Conservation (phyloP, 2,113 vertebrate genomes). For the Albula goreensis region DNA sequence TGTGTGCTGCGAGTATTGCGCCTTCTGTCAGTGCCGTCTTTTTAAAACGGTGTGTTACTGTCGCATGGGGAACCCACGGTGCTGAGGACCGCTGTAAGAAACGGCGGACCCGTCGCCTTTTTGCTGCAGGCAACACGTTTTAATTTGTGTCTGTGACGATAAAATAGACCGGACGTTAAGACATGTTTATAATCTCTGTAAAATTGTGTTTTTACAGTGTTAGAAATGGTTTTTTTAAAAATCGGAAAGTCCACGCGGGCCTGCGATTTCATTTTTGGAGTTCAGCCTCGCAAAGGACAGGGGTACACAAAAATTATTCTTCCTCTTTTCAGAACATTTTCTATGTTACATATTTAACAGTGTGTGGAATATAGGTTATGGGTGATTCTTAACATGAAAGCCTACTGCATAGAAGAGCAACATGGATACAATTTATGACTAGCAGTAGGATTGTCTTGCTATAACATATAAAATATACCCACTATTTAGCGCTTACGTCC, state of each 20-base stretch:
- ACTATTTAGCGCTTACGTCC: no score
- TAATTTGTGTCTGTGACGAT: background rate
- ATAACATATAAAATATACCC: no score
- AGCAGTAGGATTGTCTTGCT: background rate
- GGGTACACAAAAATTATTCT: background rate
- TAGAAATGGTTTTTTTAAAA: background rate
- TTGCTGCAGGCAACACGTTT: background rate
- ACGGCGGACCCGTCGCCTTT: no score
- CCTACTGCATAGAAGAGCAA: background rate
- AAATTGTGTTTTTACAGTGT: background rate
- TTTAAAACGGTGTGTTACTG: constrained; percentile 83
- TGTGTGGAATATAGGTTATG: background rate
- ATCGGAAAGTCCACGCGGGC: background rate
- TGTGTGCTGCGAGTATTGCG: constrained; percentile 81
- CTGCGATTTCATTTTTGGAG: background rate
- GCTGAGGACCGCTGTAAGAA: constrained; percentile 68
- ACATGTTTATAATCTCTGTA: background rate
- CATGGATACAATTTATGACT: background rate
- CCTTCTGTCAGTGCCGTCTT: constrained; percentile 80
- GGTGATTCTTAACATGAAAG: background rate
- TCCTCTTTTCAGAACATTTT: background rate
- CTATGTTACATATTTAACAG: background rate
- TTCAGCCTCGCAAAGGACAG: background rate
- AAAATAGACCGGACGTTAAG: background rate
- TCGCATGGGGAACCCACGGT: constrained; percentile 73